Percentiles rank a stretch among this genome's conserved stretches.
Evolutionary conservation across 2,797 vertebrate genomes (phyloP).

Genomic region (Pogoniulus pusillus): DNA sequence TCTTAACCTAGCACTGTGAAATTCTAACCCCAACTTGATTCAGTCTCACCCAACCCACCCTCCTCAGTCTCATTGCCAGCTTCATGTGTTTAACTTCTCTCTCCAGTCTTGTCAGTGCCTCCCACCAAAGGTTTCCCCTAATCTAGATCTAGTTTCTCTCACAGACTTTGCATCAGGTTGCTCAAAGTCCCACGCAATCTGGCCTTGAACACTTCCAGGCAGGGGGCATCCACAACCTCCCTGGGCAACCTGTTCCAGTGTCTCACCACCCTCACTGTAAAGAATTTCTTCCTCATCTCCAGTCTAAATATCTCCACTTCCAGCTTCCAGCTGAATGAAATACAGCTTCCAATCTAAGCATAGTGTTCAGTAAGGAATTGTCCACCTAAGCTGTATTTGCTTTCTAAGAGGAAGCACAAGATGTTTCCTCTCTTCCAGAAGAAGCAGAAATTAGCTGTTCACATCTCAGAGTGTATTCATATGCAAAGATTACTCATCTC

Average conservation of each 20-base stretch:
- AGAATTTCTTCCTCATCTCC: too few relatives aligned
- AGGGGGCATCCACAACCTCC: too few relatives aligned
- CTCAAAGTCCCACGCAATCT: too few relatives aligned
- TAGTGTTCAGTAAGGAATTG: neutral
- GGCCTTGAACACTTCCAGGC: too few relatives aligned
- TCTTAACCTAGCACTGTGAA: neutral
- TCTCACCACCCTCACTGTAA: too few relatives aligned
- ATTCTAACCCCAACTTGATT: neutral
- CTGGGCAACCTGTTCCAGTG: too few relatives aligned
- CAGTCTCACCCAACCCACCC: neutral
- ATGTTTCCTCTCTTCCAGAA: constrained; percentile 10
- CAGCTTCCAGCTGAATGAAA: neutral
- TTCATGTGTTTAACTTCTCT: neutral
- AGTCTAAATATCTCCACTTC: too few relatives aligned
- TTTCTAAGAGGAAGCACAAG: constrained; percentile 31
- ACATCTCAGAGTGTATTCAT: constrained; percentile 38
- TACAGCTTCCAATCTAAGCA: neutral
- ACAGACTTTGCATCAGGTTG: neutral
- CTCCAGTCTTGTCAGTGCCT: neutral
- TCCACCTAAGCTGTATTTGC: neutral
- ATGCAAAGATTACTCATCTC: constrained; percentile 43
- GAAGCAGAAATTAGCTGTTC: constrained; percentile 29
- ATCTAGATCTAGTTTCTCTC: neutral
- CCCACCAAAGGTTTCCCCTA: neutral
- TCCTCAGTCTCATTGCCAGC: neutral